Base-by-base conservation (phyloP, 1,140 invertebrate species). In the Homalodisca vitripennis region DNA sequence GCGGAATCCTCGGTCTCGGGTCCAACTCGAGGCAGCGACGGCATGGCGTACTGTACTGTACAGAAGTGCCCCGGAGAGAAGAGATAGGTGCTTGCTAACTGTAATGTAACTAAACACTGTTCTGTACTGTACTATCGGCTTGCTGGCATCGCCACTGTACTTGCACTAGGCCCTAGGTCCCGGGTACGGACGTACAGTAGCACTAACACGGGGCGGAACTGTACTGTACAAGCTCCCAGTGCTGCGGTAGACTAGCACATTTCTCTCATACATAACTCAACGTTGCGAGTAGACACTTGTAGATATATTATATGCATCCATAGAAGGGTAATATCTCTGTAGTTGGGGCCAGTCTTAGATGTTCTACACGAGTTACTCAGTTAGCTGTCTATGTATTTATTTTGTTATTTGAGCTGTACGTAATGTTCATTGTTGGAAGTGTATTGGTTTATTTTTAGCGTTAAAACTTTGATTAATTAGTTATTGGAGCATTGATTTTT, bases 271-370 rank as follows among this genome's bases (percentile, higher is more conserved):
- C 20, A 53, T 53, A 53, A 53, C 48, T 41, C 34, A 12, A 53
- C 48, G 20, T 53, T 53, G 12, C 48, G 48, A n/a, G 48, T 53
- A 53, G 48, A n/a, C 48, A 26, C 55, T 27, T 41, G 34, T 41
- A 6, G 17, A 17, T 41, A 41, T 41, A 41, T 17, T 24, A 60
- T 22, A 53, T 60, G 55, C 55, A 60, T 60, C 55, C 55, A 60
- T 60, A 60, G 55, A 60, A 60, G 55, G 55, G 14, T 27, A 3
- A 13, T 22, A 20, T 20, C 6, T 60, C 55, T n/a, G 55, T 60
- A 60, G 55, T 60, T n/a, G 55, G 55, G 55, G 55, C 55, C 55
- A 60, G 48, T 51, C 48, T n/a, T 51, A 51, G 55, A 60, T 60
- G 55, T 60, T 51, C 55, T 60, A 60, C 55, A 51, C 48, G 48